Percentiles rank a stretch among this genome's conserved stretches.
Evolutionary conservation across 2,113 vertebrate species (phyloP).

Genomic region (Panthera uncia): DNA sequence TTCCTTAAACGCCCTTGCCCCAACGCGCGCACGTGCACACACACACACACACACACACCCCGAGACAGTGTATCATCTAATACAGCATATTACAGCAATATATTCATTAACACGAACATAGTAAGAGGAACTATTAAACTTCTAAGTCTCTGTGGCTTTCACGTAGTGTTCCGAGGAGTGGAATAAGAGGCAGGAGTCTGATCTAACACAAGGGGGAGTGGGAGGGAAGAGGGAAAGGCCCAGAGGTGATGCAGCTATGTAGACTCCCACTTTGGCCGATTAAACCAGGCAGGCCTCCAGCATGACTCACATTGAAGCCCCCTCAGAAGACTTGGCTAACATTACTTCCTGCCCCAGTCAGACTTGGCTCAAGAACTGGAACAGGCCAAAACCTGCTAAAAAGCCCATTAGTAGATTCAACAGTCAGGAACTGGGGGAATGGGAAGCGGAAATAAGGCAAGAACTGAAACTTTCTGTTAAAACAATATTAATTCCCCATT

Average conservation of each 20-base stretch:
- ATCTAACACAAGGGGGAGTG: background rate
- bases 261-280: background rate
- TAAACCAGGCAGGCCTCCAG: background rate
- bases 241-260: background rate
- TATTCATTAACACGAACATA: background rate
- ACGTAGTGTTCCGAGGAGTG: background rate
- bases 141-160: background rate
- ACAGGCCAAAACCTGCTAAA: slow-evolving; percentile 47
- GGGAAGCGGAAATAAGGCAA: slow-evolving; percentile 54
- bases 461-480: slow-evolving; percentile 51
- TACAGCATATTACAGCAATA: background rate
- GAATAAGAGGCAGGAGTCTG: background rate
- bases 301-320: slow-evolving; percentile 17
- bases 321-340: slow-evolving; percentile 26
- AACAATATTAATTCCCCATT: slow-evolving; percentile 43
- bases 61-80: background rate
- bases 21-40: background rate
- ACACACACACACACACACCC: background rate
- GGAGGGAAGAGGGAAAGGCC: background rate
- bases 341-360: slow-evolving; percentile 29
- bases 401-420: slow-evolving; percentile 5
- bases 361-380: slow-evolving; percentile 39
- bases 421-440: background rate
- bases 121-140: background rate
- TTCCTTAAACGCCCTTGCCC: background rate